phyloP scores from a whole-genome alignment of 1,140 invertebrate species.

The Maniola jurtina region DNA sequence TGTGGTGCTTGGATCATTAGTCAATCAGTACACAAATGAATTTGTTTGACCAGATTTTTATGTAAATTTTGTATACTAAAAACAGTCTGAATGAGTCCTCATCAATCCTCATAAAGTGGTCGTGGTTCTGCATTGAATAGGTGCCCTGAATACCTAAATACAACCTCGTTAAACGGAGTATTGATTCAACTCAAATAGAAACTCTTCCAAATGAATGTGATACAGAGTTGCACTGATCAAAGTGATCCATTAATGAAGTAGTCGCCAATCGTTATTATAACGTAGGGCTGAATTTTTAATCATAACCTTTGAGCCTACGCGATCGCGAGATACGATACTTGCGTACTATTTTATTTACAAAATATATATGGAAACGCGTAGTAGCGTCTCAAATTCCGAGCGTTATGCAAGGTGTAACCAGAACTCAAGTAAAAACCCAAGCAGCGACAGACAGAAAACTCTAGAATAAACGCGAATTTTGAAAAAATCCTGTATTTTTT shows the following conservation, averaged over 20 bases:
- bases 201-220: slow-evolving; percentile 8
- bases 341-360: no score
- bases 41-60: background rate
- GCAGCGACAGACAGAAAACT: no score
- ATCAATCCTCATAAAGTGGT: slow-evolving; percentile 9
- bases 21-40: background rate
- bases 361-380: no score
- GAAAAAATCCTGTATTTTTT: no score
- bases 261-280: background rate
- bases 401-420: no score
- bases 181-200: slow-evolving; percentile 17
- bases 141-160: slow-evolving; percentile 25
- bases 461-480: no score
- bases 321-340: no score
- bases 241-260: background rate
- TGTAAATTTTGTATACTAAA: background rate
- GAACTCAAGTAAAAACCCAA: no score
- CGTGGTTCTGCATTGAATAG: background rate
- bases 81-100: background rate
- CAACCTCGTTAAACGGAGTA: slow-evolving; percentile 17
- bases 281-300: no score
- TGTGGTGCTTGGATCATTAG: slow-evolving; percentile 1
- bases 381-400: no score
- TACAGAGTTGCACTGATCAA: background rate
- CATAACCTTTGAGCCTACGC: no score